Evolutionary conservation across 2,797 vertebrate species (phyloP), one percentile per base, ranked within the genome.

Genomic region (Sarcoramphus papa): DNA sequence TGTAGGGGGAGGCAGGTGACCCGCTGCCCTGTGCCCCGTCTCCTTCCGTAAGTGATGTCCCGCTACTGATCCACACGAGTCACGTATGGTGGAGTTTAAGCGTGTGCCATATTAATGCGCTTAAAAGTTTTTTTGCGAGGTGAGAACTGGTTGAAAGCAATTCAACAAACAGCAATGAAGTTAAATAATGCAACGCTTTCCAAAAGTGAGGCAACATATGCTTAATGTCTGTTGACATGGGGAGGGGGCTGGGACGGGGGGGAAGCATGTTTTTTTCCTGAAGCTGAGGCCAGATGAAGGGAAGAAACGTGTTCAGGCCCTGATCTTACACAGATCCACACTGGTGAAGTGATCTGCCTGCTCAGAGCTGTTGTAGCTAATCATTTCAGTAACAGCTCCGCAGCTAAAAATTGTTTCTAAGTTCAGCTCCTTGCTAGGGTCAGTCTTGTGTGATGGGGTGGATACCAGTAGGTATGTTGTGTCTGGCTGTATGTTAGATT

Each of bases 251-350:
- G 48, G 73, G 64, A 51, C 1, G 2, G 7, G 37, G 60, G 37
- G 2, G 9, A 62, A 86, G 45, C 48, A 4, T 65, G 77, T 78
- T 91, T 86, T 76, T 75, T 85, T 89, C 41, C 80, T 93, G 88
- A 56, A 89, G 33, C 64, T 82, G 93, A 90, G 94, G 96, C 84
- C 93, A 91, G 90, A 87, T 60, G 48, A 85, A 89, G 81, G 94
- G 88, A 85, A 91, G 59, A 86, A 92, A 78, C 1, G 4, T 67
- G 59, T 73, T 93, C 35, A 85, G 83, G 35, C 88, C 31, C 47
- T 96, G 93, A 96, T 95, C 80, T 90, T 96, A 73, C 14, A 30
- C 96, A 96, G 96, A 95, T 90, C 87, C 63, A 23, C 30, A 0
- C 37, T 67, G 85, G 70, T 90, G 93, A 91, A 81, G 75, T 65